Base-by-base conservation (phyloP, 2,797 vertebrate genomes). In the Sebastes paucispinis region DNA sequence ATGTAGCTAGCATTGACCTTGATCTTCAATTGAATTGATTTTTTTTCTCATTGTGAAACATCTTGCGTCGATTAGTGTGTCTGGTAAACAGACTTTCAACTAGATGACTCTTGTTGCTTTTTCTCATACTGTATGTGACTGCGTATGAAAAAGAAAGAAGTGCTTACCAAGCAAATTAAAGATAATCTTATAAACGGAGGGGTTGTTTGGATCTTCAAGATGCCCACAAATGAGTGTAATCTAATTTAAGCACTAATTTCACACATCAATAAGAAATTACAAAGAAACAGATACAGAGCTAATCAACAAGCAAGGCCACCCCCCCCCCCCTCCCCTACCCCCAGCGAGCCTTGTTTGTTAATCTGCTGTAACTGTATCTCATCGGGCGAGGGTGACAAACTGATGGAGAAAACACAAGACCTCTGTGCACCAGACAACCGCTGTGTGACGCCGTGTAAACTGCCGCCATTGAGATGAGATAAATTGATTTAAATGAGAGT, bases 401-500 rank as follows among this genome's bases (percentile, higher is more conserved):
- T 6, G 64, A 76, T 66, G 54, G 63, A 79, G 29, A 72, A 66
- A 85, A 82, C 52, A 63, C 10, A 32, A 69, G 25, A 73, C 73
- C 79, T 59, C 20, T 52, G 32, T 68, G 29, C 43, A 47, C 47
- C 66, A 75, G 84, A 87, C 75, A 80, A 75, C 57, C 43, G 24
- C 64, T 29, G 55, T 36, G 71, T 79, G 62, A 50, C 22, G 63
- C n/a, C 79, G 29, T 82, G 88, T 82, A 90, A 91, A 93, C 81
- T 67, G 71, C 73, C 8, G 25, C 74, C 65, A 66, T 81, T 91
- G 88, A 87, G 60, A 89, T 77, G 47, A 86, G 88, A 91, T 90
- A 92, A 91, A 93, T 89, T 91, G 91, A 93, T 93, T 93, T 86
- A 84, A 94, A 94, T 85, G 89, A 90, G 82, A 87, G 84, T 87